A percentile compares a stretch with the other conserved stretches of the same genome.
Evolutionary conservation across 2,888 invertebrate species (phyloP).

Genomic region (Lobophora halterata): DNA sequence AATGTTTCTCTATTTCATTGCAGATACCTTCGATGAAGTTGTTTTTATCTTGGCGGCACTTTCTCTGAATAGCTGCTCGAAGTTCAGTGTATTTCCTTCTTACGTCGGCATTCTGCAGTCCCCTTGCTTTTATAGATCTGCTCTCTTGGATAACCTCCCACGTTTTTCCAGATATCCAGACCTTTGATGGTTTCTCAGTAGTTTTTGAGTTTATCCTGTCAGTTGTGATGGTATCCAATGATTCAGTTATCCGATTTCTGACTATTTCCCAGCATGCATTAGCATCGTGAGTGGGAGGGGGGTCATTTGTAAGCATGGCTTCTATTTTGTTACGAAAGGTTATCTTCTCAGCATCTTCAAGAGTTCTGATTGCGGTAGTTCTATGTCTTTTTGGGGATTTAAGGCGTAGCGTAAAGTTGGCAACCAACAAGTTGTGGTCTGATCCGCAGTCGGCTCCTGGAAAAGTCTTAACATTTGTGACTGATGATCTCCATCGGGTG

Average conservation of each 20-base stretch:
- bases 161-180: no score
- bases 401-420: not conserved
- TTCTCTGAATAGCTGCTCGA: not conserved
- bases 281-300: no score
- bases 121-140: not conserved
- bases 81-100: not conserved
- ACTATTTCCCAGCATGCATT: no score
- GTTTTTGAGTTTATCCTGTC: no score
- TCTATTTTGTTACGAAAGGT: no score
- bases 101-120: not conserved
- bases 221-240: no score
- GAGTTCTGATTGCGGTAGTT: no score
- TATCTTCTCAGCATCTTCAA: no score
- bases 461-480: constrained; percentile 11
- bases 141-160: not conserved
- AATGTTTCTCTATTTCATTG: constrained; percentile 1
- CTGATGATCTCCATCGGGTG: constrained; percentile 15
- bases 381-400: no score
- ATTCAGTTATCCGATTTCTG: no score
- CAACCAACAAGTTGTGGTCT: constrained; percentile 11
- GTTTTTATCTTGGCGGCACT: constrained; percentile 4
- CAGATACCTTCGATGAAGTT: not conserved
- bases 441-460: constrained; percentile 16
- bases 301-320: no score
- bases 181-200: no score